Evolutionary conservation across 1,140 invertebrate genomes (phyloP), one percentile per base, ranked within the genome.

Genomic region (Periplaneta americana): DNA sequence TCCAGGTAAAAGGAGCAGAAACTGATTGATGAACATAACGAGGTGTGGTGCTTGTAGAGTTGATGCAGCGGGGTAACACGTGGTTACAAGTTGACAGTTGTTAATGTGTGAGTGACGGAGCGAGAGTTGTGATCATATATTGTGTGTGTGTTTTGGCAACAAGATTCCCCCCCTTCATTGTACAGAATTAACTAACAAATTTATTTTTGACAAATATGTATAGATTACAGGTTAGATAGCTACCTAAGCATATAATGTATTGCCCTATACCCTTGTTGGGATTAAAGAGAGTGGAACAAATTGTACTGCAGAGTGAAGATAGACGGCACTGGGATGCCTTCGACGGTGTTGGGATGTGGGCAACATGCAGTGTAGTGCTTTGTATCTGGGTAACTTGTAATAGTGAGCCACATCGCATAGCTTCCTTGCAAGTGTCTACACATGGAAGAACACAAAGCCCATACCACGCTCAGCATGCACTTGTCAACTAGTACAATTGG

Each of bases 131-230:
- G 79, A 37, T 39, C 66, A 31, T 80, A 48, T 33, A 66, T 37
- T 81, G 76, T 57, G 33, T 77, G 74, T 77, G 66, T 76, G 32
- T 81, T 36, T 78, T 78, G 75, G 75, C 35, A 81, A 77, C 15
- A 48, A 75, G 75, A n/a, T n/a, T 33, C 75, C 74, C 32, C 66
- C 75, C 76, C 81, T 75, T 81, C 39, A 77, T 81, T 81, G 76
- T 81, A 81, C 81, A 81, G 81, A 78, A 80, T 77, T 75, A 81
- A 74, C 80, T 75, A 80, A 81, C 81, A 81, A 78, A 81, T 81
- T 81, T 81, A 81, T 81, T 81, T 81, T 81, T 81, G 80, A 81
- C 81, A 81, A 81, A 78, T 78, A 81, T 81, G 81, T 81, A 81
- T 81, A 81, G 76, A 81, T 36, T 81, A 75, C 81, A 81, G 39